These are phyloP conservation scores for Pterobdella sp. DNA, from an alignment of 2,888 invertebrate genomes.

Conservation along the genomic window DNA sequence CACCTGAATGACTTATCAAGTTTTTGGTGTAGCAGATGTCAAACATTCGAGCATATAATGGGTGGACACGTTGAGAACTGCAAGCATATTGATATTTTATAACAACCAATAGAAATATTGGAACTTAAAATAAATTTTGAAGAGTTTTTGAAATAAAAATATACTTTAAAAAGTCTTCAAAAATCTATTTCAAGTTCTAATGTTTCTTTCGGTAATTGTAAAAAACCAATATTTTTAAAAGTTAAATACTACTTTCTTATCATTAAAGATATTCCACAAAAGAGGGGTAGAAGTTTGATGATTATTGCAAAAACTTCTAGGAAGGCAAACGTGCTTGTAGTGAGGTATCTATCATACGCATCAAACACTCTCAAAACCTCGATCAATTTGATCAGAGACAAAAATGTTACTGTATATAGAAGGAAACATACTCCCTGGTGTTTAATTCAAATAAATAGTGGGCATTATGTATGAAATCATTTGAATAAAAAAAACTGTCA, in stretches of 20 bases:
- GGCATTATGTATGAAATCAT: no score
- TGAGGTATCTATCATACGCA: not conserved
- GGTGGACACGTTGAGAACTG: no score
- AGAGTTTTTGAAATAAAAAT: not conserved
- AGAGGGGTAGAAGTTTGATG: not conserved
- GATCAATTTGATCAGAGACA: constrained; percentile 1
- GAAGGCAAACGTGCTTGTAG: not conserved
- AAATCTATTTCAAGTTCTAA: no score
- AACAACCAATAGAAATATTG: no score
- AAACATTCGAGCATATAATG: no score
- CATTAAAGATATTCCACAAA: not conserved
- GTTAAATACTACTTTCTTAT: not conserved
- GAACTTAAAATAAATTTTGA: no score
- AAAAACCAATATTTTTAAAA: no score
- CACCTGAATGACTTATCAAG: no score
- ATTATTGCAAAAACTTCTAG: not conserved
- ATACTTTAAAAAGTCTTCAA: not conserved
- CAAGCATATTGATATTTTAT: no score
- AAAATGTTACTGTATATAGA: constrained; percentile 8
- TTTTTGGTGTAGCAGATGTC: no score
- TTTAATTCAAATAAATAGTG: not conserved
- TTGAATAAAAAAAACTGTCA: no score
- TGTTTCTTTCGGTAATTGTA: no score
- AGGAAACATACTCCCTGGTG: constrained; percentile 9
- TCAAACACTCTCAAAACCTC: not conserved